phyloP scores from a whole-genome alignment of 1,140 invertebrate species.

The Drosophila sulfurigaster region DNA sequence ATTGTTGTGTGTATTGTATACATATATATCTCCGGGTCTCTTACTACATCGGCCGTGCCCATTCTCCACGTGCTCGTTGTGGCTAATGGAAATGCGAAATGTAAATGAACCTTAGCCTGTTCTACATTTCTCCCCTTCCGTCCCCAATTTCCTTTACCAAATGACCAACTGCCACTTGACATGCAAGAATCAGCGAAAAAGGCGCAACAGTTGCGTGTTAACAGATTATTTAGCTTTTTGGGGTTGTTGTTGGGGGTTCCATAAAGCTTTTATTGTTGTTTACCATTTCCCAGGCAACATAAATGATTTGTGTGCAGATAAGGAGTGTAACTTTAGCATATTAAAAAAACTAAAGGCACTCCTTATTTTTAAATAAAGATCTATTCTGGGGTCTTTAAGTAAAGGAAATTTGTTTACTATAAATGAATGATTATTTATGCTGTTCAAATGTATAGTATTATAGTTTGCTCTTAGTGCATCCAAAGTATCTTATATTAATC shows the following conservation, averaged over 20 bases:
- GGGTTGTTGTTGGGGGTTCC: constrained; percentile 3
- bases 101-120: constrained; percentile 4
- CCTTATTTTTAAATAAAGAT: not conserved
- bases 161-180: constrained; percentile 13
- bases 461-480: too few relatives aligned
- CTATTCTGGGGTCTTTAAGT: not conserved
- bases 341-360: not conserved
- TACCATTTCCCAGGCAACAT: not conserved
- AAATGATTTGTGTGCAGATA: not conserved
- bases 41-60: constrained; percentile 6
- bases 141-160: not conserved
- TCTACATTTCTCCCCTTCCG: not conserved
- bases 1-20: not conserved
- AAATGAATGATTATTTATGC: too few relatives aligned
- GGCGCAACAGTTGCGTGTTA: constrained; percentile 48
- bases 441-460: too few relatives aligned
- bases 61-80: constrained; percentile 24
- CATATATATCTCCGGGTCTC: not conserved
- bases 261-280: not conserved
- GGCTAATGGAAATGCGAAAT: constrained; percentile 39
- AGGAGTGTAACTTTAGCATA: not conserved
- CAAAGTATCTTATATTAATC: too few relatives aligned
- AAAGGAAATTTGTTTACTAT: not conserved
- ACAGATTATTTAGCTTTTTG: constrained; percentile 13
- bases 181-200: constrained; percentile 26